Base-by-base conservation (phyloP, 2,888 invertebrate genomes). In the Meandrusa payeni region DNA sequence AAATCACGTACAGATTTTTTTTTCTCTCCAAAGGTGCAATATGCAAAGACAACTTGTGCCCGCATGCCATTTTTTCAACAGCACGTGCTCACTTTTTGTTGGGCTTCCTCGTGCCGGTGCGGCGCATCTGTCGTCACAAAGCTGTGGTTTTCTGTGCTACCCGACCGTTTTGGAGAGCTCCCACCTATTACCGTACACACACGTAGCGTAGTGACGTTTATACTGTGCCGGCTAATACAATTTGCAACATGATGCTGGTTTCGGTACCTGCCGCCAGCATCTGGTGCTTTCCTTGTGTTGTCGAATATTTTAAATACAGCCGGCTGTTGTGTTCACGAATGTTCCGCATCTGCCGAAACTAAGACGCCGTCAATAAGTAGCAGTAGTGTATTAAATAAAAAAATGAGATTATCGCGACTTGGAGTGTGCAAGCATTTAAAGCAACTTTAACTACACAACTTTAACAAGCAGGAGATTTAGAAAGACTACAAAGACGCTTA, bases 191-290 rank as follows among this genome's bases (percentile, higher is more conserved):
- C n/a, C n/a, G n/a, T n/a, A n/a, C n/a, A n/a, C n/a, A n/a, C n/a
- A n/a, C n/a, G n/a, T n/a, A n/a, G n/a, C n/a, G n/a, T n/a, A n/a
- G n/a, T n/a, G n/a, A n/a, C n/a, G n/a, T n/a, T n/a, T n/a, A n/a
- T n/a, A 74, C 52, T 73, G 42, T 45, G 58, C 40, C 37, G 63
- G 54, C 44, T 67, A 54, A 48, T 55, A 55, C 70, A 74, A 81
- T 83, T 82, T 80, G 82, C 82, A 81, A 82, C 72, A 76, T 73
- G 83, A 82, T 78, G 77, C 78, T 78, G 76, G 59, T 62, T 62
- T 59, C 64, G 59, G 71, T 85, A 86, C 86, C 86, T 86, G 85
- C 78, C 57, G 48, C 52, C 54, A 57, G 68, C 85, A 86, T 85
- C 78, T 85, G 86, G 77, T 81, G 77, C 68, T 71, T 76, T 77